Percentiles rank a stretch among this genome's conserved stretches.
These are phyloP conservation scores for Phainopepla nitens DNA, from an alignment of 2,113 vertebrate genomes.

Conservation along the genomic window DNA sequence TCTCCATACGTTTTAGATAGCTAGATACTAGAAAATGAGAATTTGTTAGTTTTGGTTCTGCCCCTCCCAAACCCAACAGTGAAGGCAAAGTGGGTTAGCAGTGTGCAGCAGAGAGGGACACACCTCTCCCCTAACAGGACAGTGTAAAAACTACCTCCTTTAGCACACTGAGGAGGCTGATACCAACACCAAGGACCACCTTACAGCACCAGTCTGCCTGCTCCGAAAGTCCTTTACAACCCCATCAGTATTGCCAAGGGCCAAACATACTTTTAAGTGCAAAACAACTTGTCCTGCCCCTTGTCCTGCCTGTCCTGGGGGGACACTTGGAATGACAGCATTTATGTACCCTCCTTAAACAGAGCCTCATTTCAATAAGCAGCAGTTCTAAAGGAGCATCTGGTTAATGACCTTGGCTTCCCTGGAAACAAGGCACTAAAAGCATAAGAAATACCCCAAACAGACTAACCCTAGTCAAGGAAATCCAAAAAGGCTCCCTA, in stretches of 20 bases:
- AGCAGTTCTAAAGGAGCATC: neutral
- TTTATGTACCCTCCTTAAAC: neutral
- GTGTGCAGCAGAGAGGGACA: neutral
- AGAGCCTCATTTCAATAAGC: neutral
- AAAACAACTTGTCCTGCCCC: neutral
- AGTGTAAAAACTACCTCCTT: fast-evolving
- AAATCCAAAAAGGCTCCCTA: neutral
- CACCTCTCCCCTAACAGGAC: neutral
- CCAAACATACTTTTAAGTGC: neutral
- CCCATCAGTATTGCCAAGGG: neutral
- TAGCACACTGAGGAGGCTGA: neutral
- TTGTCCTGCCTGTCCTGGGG: neutral
- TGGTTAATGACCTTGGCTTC: neutral
- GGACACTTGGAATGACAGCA: neutral
- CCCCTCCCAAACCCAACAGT: neutral
- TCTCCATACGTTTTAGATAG: neutral
- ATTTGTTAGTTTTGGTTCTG: neutral
- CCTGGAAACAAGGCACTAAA: neutral
- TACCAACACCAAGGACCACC: neutral
- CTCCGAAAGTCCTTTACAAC: neutral
- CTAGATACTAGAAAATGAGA: neutral
- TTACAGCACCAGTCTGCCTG: neutral
- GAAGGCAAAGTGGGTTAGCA: neutral
- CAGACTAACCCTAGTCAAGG: neutral
- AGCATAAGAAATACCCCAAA: neutral